phyloP scores from a whole-genome alignment of 1,140 invertebrate species.

The Chironomus striatipennis region DNA sequence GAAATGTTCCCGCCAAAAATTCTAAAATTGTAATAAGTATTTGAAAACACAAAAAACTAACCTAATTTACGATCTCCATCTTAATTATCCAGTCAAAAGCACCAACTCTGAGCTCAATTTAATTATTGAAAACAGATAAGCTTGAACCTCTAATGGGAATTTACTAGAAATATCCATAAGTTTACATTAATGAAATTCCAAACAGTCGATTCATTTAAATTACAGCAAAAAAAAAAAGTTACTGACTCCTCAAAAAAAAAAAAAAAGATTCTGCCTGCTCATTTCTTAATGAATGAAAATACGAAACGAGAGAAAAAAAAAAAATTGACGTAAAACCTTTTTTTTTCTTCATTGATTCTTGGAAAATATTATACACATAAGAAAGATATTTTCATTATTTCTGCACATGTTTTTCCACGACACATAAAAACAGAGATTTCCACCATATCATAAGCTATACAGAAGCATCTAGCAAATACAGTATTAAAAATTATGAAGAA shows the following conservation, averaged over 20 bases:
- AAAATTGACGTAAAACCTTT: constrained; percentile 9
- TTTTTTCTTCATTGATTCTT: constrained; percentile 21
- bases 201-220: neutral
- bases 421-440: neutral
- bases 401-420: constrained; percentile 16
- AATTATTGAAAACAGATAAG: no score
- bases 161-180: neutral
- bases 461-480: neutral
- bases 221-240: neutral
- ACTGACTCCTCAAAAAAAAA: neutral
- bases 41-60: no score
- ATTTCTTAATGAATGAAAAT: neutral
- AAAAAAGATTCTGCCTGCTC: neutral
- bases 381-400: neutral
- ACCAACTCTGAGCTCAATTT: no score
- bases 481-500: neutral
- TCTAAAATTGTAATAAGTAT: no score
- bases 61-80: no score
- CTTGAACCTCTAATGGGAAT: no score
- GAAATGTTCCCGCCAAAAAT: no score
- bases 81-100: no score
- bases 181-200: constrained; percentile 3
- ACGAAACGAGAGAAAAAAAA: neutral
- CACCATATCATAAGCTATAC: neutral
- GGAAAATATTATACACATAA: neutral